phyloP scores from a whole-genome alignment of 2,888 invertebrate species.

The Adelphocoris suturalis region DNA sequence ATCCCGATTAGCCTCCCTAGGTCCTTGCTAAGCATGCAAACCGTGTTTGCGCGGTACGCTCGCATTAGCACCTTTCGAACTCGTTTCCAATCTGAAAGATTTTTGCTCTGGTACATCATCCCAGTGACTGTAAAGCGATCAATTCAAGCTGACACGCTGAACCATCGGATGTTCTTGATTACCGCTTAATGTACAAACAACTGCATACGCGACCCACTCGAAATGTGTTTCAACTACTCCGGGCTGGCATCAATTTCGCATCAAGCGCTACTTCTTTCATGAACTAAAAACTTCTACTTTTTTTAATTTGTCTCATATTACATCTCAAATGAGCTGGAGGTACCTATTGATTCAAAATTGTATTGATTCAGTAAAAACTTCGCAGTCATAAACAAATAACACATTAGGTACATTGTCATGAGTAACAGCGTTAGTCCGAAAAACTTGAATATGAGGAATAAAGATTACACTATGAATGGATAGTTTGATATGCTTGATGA shows the following conservation, averaged over 20 bases:
- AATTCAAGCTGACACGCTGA: background rate
- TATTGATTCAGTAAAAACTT: no score
- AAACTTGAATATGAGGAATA: no score
- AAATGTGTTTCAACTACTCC: no score
- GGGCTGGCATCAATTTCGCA: no score
- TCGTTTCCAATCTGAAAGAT: background rate
- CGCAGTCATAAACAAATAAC: no score
- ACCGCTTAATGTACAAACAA: background rate
- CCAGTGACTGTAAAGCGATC: background rate
- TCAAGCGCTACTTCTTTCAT: background rate
- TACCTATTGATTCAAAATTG: no score
- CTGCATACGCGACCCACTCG: background rate
- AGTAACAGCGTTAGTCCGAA: no score
- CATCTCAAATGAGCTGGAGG: background rate
- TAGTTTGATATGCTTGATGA: no score
- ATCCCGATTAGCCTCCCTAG: constrained; percentile 10
- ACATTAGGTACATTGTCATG: no score
- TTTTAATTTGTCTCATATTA: background rate
- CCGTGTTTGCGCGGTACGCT: constrained; percentile 26
- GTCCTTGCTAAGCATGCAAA: constrained; percentile 13
- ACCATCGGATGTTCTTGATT: background rate
- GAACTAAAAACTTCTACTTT: background rate
- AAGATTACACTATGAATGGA: no score
- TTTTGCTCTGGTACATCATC: background rate
- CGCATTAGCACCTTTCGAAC: constrained; percentile 42